Base-by-base conservation (phyloP, 2,888 invertebrate species). In the Brachyopa scutellaris region DNA sequence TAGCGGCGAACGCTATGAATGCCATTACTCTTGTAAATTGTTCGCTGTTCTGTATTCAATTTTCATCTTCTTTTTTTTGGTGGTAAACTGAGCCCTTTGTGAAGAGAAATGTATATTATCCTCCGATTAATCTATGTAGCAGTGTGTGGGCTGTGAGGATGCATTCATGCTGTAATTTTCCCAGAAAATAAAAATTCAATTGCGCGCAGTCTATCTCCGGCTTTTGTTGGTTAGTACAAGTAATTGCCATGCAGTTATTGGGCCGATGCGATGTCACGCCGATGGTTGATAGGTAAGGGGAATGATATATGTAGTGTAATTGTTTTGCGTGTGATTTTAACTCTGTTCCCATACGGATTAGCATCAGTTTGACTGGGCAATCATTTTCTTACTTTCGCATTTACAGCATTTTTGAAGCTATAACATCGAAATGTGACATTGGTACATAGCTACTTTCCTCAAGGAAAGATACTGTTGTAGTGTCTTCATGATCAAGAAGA, bases 51-150 rank as follows among this genome's bases (percentile, higher is more conserved):
- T 7, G 42, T 15, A 31, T 70, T 47, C 53, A 61, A 31, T 61
- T 31, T 57, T 40, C 2, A 19, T 45, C 33, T 33, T 19, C 3
- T 8, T 17, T 57, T 2, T 42, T 51, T 42, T 70, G 21, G 53
- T 36, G 49, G 31, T 61, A 66, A 66, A 72, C 31, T 57, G 66
- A 66, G 31, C 40, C 70, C 47, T 77, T 82, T 82, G 53, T 61
- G 6, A 40, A 49, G n/a, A 51, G 8, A 47, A 72, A 51, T 38
- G 42, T 47, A 47, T 53, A 80, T 64, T 76, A 76, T 82, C 64
- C 69, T 59, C 19, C 31, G 45, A 70, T 64, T 49, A 70, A 76
- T n/a, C n/a, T n/a, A n/a, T 49, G 53, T 64, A 62, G 13, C 42
- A 36, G 33, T 69, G 80, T 76, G 76, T 57, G 80, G 64, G 64